Evolutionary conservation across 1,140 invertebrate species (phyloP), one percentile per base, ranked within the genome.

Genomic region (Coptotermes formosanus): DNA sequence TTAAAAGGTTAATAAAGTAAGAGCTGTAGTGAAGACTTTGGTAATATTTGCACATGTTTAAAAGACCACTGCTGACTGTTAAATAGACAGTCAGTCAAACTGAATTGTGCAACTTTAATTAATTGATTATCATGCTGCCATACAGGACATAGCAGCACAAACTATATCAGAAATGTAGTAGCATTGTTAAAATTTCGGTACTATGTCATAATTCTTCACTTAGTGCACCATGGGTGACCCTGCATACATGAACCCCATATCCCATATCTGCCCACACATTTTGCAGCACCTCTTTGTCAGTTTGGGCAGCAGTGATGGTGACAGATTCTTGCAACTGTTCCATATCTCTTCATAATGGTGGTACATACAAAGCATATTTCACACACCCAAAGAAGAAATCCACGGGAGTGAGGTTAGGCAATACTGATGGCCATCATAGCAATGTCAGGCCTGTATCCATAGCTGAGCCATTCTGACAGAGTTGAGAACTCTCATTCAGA

Each of bases 141-240:
- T 38, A 38, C 38, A 38, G 38, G 38, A 38, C 4, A 4, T 4
- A 38, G 38, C 38, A 38, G 38, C 38, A 38, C 2, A 38, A 38
- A 38, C 38, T 38, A 4, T 38, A 38, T 38, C 38, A 38, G 38
- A 38, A 38, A 38, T 38, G 38, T 38, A 38, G 38, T 38, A 38
- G 4, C 38, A 38, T 38, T 38, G 38, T 38, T 38, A 2, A 38
- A 38, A 38, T 38, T 38, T 38, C 38, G 38, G 38, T 38, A 38
- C 38, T 38, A 38, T 38, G 38, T 38, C 38, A 4, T 38, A 38
- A 38, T 38, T 4, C 38, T n/a, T 84, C 83, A 45, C 1, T 84
- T 38, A 16, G 38, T 25, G 83, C 83, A n/a, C 83, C 83, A 19
- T 84, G n/a, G 7, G 83, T 84, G 48, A 84, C 83, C 11, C 38